Evolutionary conservation across 1,140 invertebrate genomes (phyloP).

Genomic region (Atopsyche davidsoni): DNA sequence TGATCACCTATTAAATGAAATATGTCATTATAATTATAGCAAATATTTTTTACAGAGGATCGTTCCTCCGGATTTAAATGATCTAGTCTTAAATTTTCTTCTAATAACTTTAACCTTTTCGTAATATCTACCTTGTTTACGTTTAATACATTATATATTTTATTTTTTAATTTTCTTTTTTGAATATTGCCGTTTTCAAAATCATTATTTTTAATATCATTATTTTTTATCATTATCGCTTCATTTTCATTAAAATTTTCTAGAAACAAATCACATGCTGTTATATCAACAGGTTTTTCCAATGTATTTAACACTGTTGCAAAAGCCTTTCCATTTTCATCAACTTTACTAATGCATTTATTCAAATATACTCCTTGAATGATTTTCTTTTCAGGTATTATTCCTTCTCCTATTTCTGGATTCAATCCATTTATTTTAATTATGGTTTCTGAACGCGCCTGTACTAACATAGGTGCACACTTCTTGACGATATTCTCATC

Average conservation of each 20-base stretch:
- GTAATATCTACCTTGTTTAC: neutral
- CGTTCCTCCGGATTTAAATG: conserved; percentile 30
- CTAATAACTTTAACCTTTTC: conserved; percentile 1
- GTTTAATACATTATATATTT: neutral
- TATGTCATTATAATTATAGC: conserved; percentile 28
- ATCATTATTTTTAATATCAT: neutral
- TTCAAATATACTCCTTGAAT: conserved; percentile 16
- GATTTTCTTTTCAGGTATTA: conserved; percentile 12
- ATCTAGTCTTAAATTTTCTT: conserved; percentile 9
- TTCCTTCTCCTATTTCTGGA: conserved; percentile 25
- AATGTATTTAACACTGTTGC: conserved; percentile 28
- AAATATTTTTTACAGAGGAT: conserved; percentile 16
- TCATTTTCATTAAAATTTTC: conserved; percentile 8
- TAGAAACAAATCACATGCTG: neutral
- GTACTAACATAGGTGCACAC: too few relatives aligned
- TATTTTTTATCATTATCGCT: conserved; percentile 1
- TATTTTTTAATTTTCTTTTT: neutral
- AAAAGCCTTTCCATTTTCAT: conserved; percentile 10
- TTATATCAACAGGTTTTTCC: conserved; percentile 13
- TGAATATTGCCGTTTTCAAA: neutral
- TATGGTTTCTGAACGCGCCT: conserved; percentile 20
- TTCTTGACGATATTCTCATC: too few relatives aligned
- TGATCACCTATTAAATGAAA: conserved; percentile 28
- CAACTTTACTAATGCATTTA: neutral
- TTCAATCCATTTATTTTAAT: conserved; percentile 21